Evolutionary conservation across 1,140 invertebrate species (phyloP), one percentile per base, ranked within the genome.

Genomic region (Delia radicum): DNA sequence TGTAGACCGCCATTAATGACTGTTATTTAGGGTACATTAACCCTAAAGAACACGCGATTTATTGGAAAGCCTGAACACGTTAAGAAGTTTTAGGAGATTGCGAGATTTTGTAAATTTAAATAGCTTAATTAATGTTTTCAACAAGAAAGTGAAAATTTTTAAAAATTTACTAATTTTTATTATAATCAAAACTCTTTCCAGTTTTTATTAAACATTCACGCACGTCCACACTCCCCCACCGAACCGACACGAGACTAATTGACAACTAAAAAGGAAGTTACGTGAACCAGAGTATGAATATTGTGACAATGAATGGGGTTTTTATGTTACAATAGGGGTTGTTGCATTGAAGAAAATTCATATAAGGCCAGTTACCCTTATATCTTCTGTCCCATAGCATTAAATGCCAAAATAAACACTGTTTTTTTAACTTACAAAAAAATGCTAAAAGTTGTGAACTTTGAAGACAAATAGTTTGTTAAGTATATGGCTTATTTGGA

Each of bases 201-300:
- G 8, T 55, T 55, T 21, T 55, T 21, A 21, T 55, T 48, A 18
- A 3, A 55, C 21, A 55, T 55, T 24, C 18, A 55, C 48, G n/a
- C 2, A 55, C 48, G 13, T n/a, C 33, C n/a, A 18, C 18, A 69
- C 62, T 27, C 65, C 65, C 65, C 65, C 65, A 69, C 65, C 29
- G 29, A 69, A 69, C 65, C 6, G 65, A 37, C 31, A 37, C 33
- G 65, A 18, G 65, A 33, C 65, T 24, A 69, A 33, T 31, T 69
- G 29, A 69, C 29, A 69, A 69, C 65, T 69, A 69, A 55, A 21
- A 55, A 55, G 48, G 48, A 55, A 55, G 48, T 55, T 55, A 21
- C 24, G 5, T 6, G n/a, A 55, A 55, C 8, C 18, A 18, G 48
- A 55, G 3, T 37, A 48, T 48, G 42, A 48, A 55, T 55, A 55